A percentile compares a stretch with the other conserved stretches of the same genome.
phyloP scores from a whole-genome alignment of 2,888 invertebrate species.

The Acheta domesticus region DNA sequence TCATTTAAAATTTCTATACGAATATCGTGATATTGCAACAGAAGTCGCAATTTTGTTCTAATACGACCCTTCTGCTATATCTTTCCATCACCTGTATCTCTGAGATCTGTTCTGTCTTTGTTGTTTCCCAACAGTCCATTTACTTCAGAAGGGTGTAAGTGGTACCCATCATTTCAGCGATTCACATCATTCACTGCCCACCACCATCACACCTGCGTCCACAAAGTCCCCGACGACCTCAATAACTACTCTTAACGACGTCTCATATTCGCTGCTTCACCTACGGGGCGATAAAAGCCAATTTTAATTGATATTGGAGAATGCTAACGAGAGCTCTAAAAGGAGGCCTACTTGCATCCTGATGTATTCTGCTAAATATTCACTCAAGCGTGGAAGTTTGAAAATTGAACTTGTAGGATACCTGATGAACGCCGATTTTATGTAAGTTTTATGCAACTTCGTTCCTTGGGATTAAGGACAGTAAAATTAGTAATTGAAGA shows the following conservation, averaged over 20 bases:
- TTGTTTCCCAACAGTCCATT: too few relatives aligned
- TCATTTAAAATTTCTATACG: too few relatives aligned
- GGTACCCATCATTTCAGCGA: too few relatives aligned
- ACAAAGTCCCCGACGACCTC: neutral
- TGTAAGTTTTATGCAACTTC: slow-evolving; percentile 7
- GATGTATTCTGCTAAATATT: neutral
- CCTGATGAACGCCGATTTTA: neutral
- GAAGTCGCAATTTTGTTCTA: too few relatives aligned
- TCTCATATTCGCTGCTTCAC: neutral
- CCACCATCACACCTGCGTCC: neutral
- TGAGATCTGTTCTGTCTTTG: too few relatives aligned
- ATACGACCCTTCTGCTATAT: too few relatives aligned
- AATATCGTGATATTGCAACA: too few relatives aligned
- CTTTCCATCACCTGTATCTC: too few relatives aligned
- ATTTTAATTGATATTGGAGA: slow-evolving; percentile 10
- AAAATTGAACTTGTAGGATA: neutral
- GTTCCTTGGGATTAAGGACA: neutral
- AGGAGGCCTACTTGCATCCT: neutral
- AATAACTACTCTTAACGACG: neutral
- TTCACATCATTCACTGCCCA: neutral
- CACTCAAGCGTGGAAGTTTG: neutral
- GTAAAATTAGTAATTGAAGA: too few relatives aligned
- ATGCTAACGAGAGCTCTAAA: neutral
- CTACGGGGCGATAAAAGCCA: neutral
- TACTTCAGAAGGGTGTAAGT: too few relatives aligned